Evolutionary conservation across 2,888 invertebrate genomes (phyloP), one percentile per base, ranked within the genome.

Genomic region (Margaritifera margaritifera): DNA sequence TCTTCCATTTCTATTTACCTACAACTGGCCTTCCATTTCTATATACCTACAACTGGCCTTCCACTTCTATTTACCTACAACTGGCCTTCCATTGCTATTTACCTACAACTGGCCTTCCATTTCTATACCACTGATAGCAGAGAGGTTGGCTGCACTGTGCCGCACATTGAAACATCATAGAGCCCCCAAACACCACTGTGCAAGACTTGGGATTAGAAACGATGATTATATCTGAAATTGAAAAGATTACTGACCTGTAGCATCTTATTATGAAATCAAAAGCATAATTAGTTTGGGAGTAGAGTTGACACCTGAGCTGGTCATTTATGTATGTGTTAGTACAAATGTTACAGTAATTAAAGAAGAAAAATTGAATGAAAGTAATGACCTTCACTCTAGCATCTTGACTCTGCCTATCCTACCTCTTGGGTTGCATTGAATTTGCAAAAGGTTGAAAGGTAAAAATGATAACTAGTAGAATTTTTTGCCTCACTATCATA

Each of bases 101-200:
- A 74, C 74, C 77, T 59, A 25, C 24, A 50, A 74, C 15, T 18
- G 57, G 64, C 11, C 18, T 58, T 2, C 80, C 80, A 70, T 85
- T 80, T 76, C 81, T 84, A 64, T 79, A 82, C 86, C 86, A 86
- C 71, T 84, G 81, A 55, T 83, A 86, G 8, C 42, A 60, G 1
- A 84, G 61, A 1, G 81, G 79, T 18, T 66, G 62, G 19, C 80
- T 74, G 59, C 78, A 81, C 52, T 69, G 72, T 0, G 81, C 84
- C 25, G 82, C 79, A 74, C 82, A 83, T 55, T 69, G 74, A 65
- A 82, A 85, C 63, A 83, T 66, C 54, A 79, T 83, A 64, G 75
- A 71, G 4, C 81, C 84, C 27, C 81, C 82, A 68, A 77, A 72
- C 52, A 72, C 71, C 2, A 84, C 80, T 8, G 68, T 73, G 31